Percentiles rank a stretch among this genome's conserved stretches.
Evolutionary conservation across 2,888 invertebrate species (phyloP).

Genomic region (Clusia tigrina): DNA sequence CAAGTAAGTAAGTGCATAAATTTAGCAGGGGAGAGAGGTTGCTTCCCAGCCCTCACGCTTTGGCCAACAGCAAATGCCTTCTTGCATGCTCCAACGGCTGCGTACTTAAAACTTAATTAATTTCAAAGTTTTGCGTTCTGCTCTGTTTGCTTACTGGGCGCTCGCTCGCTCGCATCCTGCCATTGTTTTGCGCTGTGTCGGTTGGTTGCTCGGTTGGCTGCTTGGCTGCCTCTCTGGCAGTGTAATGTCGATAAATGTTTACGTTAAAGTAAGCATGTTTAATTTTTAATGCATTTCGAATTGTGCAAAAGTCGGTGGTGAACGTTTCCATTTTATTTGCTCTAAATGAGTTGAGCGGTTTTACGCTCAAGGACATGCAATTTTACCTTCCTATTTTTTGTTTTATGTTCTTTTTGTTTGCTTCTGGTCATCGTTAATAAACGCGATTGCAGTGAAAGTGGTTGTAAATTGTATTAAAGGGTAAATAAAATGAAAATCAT

Average conservation of each 20-base stretch:
- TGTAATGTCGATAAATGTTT: neutral
- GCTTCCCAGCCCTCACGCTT: too few species aligned
- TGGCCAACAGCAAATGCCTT: neutral
- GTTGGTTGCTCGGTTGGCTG: neutral
- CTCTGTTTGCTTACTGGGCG: neutral
- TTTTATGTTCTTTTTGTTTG: too few species aligned
- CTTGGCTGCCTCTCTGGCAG: neutral
- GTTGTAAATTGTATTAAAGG: too few species aligned
- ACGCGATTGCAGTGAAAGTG: too few species aligned
- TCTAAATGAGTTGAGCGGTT: neutral
- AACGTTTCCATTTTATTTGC: neutral
- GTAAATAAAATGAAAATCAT: too few species aligned
- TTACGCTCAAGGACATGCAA: neutral
- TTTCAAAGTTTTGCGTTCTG: slow-evolving; percentile 10
- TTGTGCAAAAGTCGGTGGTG: neutral
- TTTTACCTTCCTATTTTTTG: neutral
- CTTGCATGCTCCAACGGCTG: neutral
- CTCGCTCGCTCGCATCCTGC: neutral
- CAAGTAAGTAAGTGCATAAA: too few species aligned
- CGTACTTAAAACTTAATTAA: slow-evolving; percentile 16
- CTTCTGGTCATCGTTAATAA: too few species aligned
- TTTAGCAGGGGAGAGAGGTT: too few species aligned
- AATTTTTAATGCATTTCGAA: neutral
- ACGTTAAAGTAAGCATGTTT: slow-evolving; percentile 2
- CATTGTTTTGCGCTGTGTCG: neutral